Evolutionary conservation across 2,888 invertebrate genomes (phyloP), one percentile per base, ranked within the genome.

Genomic region (Brachycybe producta): DNA sequence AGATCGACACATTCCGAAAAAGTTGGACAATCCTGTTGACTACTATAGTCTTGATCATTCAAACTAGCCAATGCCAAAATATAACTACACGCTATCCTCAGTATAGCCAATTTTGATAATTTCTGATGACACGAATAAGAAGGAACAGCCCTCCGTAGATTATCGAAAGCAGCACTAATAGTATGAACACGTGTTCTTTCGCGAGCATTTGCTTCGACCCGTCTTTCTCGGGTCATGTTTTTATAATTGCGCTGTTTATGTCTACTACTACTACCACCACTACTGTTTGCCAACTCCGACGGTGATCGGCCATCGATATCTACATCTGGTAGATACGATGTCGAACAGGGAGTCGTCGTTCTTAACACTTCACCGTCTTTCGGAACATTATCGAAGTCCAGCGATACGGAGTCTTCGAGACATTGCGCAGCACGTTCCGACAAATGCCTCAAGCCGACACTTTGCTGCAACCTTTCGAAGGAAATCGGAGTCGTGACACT

Each of bases 161-260:
- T 87, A 57, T 94, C 92, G 65, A 92, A 94, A 0, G 92, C 92
- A 0, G 91, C 91, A 62, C 90, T 90, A 57, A 94, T 94, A 1
- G 92, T 92, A 66, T 94, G 92, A 0, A 94, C 92, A 46, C 92
- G 73, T 5, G 91, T 88, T 52, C 92, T 70, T 65, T 94, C 92
- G 4, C 92, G 73, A 0, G 92, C 92, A 64, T 94, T 94, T 0
- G 92, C 92, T 65, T 94, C 92, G 62, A 92, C 87, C 56, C 92
- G 73, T 57, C 92, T 71, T 65, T 91, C 91, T 19, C 88, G 74
- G 0, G 87, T 92, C 90, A 92, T 91, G 65, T 90, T 92, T 64
- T 92, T 92, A 69, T 92, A 92, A 65, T 91, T 91, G 56, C 87
- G 73, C 62, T 86, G 84, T 56, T 84, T 80, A 49, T 70, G 36